Evolutionary conservation across 2,797 vertebrate genomes (phyloP).

Genomic region (Lagorchestes hirsutus): DNA sequence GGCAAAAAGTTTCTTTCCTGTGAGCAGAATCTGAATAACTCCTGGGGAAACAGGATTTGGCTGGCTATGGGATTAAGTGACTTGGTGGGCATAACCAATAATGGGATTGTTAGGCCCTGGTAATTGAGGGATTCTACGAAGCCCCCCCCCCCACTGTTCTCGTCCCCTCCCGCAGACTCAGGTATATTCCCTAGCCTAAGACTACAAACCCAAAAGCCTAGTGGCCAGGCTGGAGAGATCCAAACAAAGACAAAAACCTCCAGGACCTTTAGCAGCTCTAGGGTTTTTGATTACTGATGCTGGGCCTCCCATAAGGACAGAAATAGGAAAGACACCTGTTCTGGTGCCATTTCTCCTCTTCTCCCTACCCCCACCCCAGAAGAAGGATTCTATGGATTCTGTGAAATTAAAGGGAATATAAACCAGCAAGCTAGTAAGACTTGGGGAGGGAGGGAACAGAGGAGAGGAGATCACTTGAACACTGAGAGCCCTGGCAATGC

Average conservation of each 20-base stretch:
- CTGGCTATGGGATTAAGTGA: background rate
- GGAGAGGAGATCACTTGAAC: background rate
- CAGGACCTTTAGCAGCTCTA: background rate
- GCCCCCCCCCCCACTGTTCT: too few species aligned
- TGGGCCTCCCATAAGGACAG: background rate
- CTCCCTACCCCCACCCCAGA: too few species aligned
- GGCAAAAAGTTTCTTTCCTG: constrained; percentile 66
- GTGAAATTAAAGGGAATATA: background rate
- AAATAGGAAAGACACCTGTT: background rate
- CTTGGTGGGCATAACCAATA: background rate
- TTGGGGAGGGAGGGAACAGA: background rate
- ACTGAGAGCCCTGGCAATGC: background rate
- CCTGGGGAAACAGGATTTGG: background rate
- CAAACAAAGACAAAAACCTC: background rate
- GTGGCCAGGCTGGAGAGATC: background rate
- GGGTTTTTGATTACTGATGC: background rate
- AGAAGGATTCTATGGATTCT: background rate
- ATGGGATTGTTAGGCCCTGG: background rate
- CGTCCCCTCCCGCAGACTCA: background rate
- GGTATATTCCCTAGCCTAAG: background rate
- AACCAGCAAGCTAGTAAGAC: background rate
- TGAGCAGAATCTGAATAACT: constrained; percentile 4
- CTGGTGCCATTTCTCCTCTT: background rate
- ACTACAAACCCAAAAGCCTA: background rate
- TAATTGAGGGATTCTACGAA: background rate